A percentile compares a stretch with the other conserved stretches of the same genome.
phyloP scores from a whole-genome alignment of 2,113 vertebrate genomes.

The Speoplatyrhinus poulsoni region DNA sequence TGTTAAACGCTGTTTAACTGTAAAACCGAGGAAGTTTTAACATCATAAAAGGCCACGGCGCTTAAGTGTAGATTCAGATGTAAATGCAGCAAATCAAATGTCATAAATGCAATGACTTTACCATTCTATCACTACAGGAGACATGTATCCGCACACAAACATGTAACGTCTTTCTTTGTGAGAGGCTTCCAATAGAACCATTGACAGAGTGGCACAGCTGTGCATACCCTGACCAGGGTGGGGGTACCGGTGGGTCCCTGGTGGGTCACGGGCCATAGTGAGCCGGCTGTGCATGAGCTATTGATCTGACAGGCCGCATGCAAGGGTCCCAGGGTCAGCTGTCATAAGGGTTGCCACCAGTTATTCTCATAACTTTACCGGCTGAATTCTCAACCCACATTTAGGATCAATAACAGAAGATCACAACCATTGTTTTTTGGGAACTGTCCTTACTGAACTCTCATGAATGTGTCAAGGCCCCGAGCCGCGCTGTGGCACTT shows the following conservation, averaged over 20 bases:
- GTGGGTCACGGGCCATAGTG: conserved; percentile 22
- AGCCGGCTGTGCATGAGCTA: conserved; percentile 40
- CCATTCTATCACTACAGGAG: too few species aligned
- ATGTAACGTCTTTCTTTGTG: conserved; percentile 3
- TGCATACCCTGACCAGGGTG: conserved; percentile 36
- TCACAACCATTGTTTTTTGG: conserved; percentile 25
- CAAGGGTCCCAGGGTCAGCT: conserved; percentile 28
- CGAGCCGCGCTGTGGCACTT: conserved; percentile 1
- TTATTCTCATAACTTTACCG: conserved; percentile 52
- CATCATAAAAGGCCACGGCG: too few species aligned
- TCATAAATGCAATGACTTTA: too few species aligned
- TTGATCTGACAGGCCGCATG: conserved; percentile 55
- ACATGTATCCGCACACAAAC: too few species aligned
- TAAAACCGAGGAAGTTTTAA: too few species aligned
- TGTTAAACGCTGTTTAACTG: too few species aligned
- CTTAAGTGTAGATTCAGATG: too few species aligned
- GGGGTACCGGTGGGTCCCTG: conserved; percentile 1
- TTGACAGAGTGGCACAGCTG: conserved; percentile 64
- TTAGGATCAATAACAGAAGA: conserved; percentile 50
- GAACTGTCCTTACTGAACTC: too few species aligned
- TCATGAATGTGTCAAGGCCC: conserved; percentile 29
- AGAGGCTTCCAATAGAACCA: conserved; percentile 24
- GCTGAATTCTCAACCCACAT: conserved; percentile 4
- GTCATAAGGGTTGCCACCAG: conserved; percentile 18
- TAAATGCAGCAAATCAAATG: too few species aligned